Percentiles rank a stretch among this genome's conserved stretches.
Evolutionary conservation across 2,888 invertebrate species (phyloP).

Genomic region (Chamaedrilus cognettii): DNA sequence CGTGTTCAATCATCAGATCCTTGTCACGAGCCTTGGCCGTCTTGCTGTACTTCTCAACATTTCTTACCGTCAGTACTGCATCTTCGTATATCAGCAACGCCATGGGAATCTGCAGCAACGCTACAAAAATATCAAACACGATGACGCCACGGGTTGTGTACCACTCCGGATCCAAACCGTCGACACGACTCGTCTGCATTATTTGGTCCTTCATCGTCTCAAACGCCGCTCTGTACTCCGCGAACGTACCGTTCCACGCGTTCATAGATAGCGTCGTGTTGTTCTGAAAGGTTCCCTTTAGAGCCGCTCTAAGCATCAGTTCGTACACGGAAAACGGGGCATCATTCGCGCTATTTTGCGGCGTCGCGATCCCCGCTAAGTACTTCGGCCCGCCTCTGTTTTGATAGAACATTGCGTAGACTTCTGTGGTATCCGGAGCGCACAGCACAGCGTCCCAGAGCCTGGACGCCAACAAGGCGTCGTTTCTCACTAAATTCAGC

Average conservation of each 20-base stretch:
- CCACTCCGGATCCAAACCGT: not conserved
- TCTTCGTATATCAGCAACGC: not conserved
- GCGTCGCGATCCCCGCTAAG: too few species aligned
- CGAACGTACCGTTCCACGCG: not conserved
- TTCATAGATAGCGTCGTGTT: not conserved
- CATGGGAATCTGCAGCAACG: not conserved
- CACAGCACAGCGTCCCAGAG: not conserved
- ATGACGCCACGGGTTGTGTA: not conserved
- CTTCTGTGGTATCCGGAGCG: not conserved
- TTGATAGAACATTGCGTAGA: not conserved
- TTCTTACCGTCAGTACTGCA: not conserved
- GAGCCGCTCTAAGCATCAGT: too few species aligned
- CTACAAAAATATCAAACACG: not conserved
- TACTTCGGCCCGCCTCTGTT: not conserved
- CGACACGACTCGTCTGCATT: not conserved
- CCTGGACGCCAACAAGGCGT: not conserved
- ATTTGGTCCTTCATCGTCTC: not conserved
- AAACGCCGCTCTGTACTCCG: not conserved
- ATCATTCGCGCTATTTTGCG: too few species aligned
- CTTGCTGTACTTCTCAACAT: not conserved
- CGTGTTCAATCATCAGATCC: conserved; percentile 23
- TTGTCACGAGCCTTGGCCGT: not conserved
- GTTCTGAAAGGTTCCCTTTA: too few species aligned
- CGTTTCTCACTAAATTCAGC: not conserved
- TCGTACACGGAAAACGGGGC: too few species aligned